These are phyloP conservation scores for Numenius phaeopus DNA, from an alignment of 2,797 vertebrate species.

Conservation along the genomic window DNA sequence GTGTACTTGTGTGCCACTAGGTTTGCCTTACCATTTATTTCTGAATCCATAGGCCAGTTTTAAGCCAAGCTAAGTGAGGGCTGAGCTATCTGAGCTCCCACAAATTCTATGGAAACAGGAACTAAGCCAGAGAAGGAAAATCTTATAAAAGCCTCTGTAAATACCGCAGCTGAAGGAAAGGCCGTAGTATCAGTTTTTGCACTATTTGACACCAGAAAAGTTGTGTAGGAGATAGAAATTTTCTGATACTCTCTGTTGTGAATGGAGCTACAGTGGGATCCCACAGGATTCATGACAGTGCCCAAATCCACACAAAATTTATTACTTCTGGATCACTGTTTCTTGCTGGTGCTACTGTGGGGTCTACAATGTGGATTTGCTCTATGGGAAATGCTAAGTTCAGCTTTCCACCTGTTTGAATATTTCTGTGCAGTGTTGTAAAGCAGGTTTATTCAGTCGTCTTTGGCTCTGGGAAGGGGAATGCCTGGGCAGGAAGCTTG, in stretches of 20 bases:
- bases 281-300: background rate
- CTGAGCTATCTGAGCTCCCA: background rate
- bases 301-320: background rate
- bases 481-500: background rate
- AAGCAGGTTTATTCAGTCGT: background rate
- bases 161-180: background rate
- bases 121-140: background rate
- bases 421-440: background rate
- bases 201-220: background rate
- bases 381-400: background rate
- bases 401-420: background rate
- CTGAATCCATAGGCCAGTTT: background rate
- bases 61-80: background rate
- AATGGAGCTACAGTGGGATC: background rate
- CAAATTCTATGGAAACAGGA: background rate
- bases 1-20: background rate
- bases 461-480: background rate
- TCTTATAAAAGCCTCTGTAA: background rate
- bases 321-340: background rate
- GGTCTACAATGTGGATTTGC: fast-evolving
- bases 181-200: background rate
- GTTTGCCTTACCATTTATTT: background rate
- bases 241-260: background rate
- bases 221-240: background rate
- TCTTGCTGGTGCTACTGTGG: background rate